Evolutionary conservation across 2,113 vertebrate genomes (phyloP), one percentile per base, ranked within the genome.

Genomic region (Anguilla rostrata): DNA sequence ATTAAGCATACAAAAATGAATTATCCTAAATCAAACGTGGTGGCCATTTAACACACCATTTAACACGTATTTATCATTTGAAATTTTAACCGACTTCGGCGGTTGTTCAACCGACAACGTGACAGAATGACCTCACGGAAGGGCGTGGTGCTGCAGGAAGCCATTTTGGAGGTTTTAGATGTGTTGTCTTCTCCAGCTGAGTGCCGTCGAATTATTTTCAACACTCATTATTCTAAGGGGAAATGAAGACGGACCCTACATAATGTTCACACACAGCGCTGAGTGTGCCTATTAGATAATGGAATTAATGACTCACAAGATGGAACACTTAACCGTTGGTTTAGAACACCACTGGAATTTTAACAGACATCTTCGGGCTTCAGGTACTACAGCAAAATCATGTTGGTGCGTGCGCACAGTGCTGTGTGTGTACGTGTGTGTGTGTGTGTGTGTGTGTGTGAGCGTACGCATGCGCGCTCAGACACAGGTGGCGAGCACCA

Each of bases 261-360:
- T 75, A 12, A 12, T 11, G 71, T 34, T 75, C 34, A 75, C 2
- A 26, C 71, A 75, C 6, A 1, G 11, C 34, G 71, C 71, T 12
- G 71, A 34, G 71, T 75, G 71, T 75, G 71, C n/a, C n/a, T n/a
- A n/a, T n/a, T 34, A 75, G 71, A 75, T 75, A 75, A 75, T 12
- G 71, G n/a, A 75, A 75, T 75, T 75, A 75, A 75, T 2, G 71
- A 34, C 34, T 75, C n/a, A 8, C 71, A 75, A 75, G 8, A 75
- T 0, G 26, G n/a, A n/a, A 75, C 71, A 9, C n/a, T 34, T 9
- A 11, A n/a, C 71, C 12, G n/a, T n/a, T 29, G 71, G n/a, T 34
- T 0, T 9, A 34, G n/a, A 75, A 34, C 9, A 34, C 71, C 26
- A 75, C 14, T 75, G 71, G 34, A 75, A 34, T 75, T 66, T 66